These are phyloP conservation scores for Calypte anna DNA, from an alignment of 2,113 vertebrate genomes.

Conservation along the genomic window DNA sequence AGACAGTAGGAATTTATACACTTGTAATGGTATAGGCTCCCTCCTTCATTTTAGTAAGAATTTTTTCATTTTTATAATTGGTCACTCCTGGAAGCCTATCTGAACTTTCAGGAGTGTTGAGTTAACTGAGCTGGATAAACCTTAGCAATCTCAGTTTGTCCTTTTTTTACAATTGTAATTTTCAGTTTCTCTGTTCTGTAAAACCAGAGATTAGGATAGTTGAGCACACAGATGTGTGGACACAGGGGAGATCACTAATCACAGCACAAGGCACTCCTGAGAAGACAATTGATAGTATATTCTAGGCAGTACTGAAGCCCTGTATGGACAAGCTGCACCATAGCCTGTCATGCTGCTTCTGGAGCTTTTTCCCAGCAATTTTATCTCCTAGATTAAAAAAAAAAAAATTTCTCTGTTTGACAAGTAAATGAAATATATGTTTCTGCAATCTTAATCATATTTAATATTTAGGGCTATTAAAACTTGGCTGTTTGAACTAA, in stretches of 20 bases:
- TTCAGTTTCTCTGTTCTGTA: neutral
- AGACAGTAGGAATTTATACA: neutral
- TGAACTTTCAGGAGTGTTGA: neutral
- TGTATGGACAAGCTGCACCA: neutral
- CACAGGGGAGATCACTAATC: neutral
- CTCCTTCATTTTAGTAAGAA: neutral
- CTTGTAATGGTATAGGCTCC: neutral
- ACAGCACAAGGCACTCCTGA: neutral
- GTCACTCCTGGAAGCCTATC: neutral
- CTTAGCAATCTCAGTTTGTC: neutral
- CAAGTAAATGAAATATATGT: neutral
- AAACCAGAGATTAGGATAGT: neutral
- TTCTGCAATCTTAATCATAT: neutral
- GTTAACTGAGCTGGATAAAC: neutral
- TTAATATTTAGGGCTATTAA: neutral
- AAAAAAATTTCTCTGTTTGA: neutral
- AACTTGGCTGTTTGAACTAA: neutral
- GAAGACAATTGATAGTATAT: rapidly evolving
- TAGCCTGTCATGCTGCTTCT: neutral
- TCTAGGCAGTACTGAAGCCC: neutral
- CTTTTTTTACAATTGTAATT: neutral
- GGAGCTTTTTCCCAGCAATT: neutral
- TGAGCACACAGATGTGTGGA: neutral
- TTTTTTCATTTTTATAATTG: neutral
- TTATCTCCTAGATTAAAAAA: neutral